Evolutionary conservation across 2,113 vertebrate species (phyloP), one percentile per base, ranked within the genome.

Genomic region (Syngnathus floridae): DNA sequence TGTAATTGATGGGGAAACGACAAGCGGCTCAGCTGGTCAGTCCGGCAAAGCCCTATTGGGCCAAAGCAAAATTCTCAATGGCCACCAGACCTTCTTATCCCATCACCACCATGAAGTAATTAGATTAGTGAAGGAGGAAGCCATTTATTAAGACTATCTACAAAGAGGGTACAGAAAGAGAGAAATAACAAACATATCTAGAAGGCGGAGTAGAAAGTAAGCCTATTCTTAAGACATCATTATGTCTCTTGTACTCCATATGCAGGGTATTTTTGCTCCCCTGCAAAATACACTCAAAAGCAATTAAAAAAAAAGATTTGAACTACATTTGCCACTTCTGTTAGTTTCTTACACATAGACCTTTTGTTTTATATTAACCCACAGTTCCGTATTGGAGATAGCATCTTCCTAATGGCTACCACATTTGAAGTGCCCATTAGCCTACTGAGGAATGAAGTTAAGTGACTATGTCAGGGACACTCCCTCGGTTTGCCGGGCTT

Each of bases 401-500:
- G 78, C 78, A 66, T 66, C 16, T 71, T 54, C 71, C 82, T 87
- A 86, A 90, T 82, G 78, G 77, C 67, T 58, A 78, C 76, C 81
- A 88, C 74, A 85, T 83, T 81, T 86, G 76, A 86, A 90, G 89
- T 88, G 85, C 88, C 82, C 79, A 86, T 87, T 86, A 87, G 87
- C 62, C 81, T 80, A 72, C 71, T 80, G 86, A 79, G 80, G 84
- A 87, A 83, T 88, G 79, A 90, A 91, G 90, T 90, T 88, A 89
- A 92, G 88, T 86, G 88, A 81, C 77, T 87, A 82, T 88, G 90
- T 91, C 90, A 90, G 87, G 85, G 79, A 71, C 83, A 79, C 87
- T 87, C 86, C 87, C 86, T 86, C 75, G 19, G 81, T 88, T 87
- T 70, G 77, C 84, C 37, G 72, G 85, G 84, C 79, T 61, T 84